Evolutionary conservation across 2,888 invertebrate species (phyloP), one percentile per base, ranked within the genome.

Genomic region (Exocentrus adspersus): DNA sequence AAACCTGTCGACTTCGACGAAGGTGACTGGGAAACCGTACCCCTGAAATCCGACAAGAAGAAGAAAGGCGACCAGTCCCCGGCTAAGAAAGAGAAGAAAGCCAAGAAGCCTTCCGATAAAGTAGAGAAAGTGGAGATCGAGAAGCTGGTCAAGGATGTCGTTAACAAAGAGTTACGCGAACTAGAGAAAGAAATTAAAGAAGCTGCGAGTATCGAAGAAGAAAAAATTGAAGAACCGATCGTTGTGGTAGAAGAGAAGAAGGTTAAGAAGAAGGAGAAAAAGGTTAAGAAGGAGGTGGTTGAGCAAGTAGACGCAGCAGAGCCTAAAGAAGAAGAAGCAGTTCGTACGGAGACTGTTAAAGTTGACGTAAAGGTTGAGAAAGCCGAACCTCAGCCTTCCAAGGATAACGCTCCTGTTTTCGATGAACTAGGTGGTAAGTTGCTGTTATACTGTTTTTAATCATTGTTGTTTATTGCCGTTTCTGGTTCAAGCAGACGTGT

Each of bases 1-100:
- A 91, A 91, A 78, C 90, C 91, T 7, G 86, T 87, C 43, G 90
- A 90, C 75, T 90, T 87, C 81, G 91, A 91, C 81, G 91, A 91
- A 73, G 91, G 89, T 45, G 87, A 88, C 52, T 92, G 92, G 92
- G 89, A 92, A 83, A 87, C 86, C 72, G 89, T 91, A 71, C 84
- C 90, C 65, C 86, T 89, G 76, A 85, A 90, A 80, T 86, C 88
- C 75, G 92, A 92, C 65, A 92, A 91, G 80, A 92, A 92, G 78
- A 91, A 90, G 81, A 86, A 87, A 62, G 87, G 88, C 54, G 82
- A 82, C 46, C 73, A 73, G 14, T 75, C 80, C 21, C 80, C 80
- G 37, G 78, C 75, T 1, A 84, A 84, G 65, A 84, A 84, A 67
- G 80, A 80, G 14, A 82, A 81, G 62, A 78, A 78, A 69, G 65